A percentile compares a stretch with the other conserved stretches of the same genome.
These are phyloP conservation scores for Stomatorhinus ivindoensis DNA, from an alignment of 2,113 vertebrate genomes.

Conservation along the genomic window DNA sequence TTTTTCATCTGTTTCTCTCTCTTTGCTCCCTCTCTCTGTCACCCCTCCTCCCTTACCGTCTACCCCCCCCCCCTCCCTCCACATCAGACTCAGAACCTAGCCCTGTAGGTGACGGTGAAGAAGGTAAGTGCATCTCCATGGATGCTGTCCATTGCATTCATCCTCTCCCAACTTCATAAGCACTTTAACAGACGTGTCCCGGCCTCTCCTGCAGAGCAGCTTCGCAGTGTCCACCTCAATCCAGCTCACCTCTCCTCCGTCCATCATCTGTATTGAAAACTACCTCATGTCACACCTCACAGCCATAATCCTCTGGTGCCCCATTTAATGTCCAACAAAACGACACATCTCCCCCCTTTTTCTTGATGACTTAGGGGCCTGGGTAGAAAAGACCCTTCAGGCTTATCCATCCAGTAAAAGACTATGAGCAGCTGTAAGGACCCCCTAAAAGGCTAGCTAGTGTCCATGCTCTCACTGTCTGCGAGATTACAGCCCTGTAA, in stretches of 20 bases:
- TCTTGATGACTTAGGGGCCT: neutral
- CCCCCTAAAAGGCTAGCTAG: neutral
- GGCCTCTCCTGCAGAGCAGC: neutral
- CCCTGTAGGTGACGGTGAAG: conserved; percentile 51
- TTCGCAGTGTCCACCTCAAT: neutral
- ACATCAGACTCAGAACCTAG: conserved; percentile 62
- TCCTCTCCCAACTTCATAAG: neutral
- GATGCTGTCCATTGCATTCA: neutral
- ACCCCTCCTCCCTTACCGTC: conserved; percentile 27
- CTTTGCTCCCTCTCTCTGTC: conserved; percentile 38
- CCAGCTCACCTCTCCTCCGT: neutral
- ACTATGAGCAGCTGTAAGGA: neutral
- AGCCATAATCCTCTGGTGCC: neutral
- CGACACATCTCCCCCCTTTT: neutral
- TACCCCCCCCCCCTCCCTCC: conserved; percentile 26
- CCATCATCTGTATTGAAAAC: neutral
- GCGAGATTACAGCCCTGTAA: neutral
- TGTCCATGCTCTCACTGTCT: neutral
- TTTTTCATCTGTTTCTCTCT: conserved; percentile 24
- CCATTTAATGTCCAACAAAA: neutral
- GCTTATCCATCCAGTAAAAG: neutral
- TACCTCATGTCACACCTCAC: neutral
- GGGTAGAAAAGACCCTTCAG: neutral
- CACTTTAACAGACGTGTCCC: neutral
- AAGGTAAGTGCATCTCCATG: conserved; percentile 67